Conservation (phyloP, 2,888 invertebrate genomes). For the Shargacucullia verbasci region DNA sequence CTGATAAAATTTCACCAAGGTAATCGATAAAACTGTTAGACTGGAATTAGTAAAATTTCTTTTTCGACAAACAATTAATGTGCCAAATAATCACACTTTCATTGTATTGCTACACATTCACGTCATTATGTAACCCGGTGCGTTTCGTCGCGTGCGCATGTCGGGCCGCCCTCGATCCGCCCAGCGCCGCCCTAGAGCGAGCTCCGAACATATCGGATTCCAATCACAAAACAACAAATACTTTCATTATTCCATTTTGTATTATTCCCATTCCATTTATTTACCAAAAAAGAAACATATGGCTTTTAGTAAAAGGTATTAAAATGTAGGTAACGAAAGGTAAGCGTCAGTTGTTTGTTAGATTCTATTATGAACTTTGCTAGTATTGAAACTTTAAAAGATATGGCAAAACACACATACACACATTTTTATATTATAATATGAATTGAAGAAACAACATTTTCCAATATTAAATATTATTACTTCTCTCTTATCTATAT, state of each 20-base stretch:
- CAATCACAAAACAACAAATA: slow-evolving; percentile 65
- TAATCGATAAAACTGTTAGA: no score
- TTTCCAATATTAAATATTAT: no score
- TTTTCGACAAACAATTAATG: no score
- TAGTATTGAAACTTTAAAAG: neutral
- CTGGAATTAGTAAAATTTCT: no score
- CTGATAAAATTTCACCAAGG: no score
- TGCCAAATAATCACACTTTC: slow-evolving; percentile 53
- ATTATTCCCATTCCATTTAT: slow-evolving; percentile 55
- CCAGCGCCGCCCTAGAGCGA: slow-evolving; percentile 64
- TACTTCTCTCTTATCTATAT: no score
- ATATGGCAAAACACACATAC: no score
- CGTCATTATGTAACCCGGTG: slow-evolving; percentile 26
- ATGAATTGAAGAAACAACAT: no score
- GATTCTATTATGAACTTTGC: neutral
- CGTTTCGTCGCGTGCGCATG: slow-evolving; percentile 77
- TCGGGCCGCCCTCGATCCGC: slow-evolving; percentile 74
- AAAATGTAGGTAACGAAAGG: slow-evolving; percentile 10
- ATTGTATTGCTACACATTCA: slow-evolving; percentile 51
- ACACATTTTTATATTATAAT: no score
- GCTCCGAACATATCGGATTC: slow-evolving; percentile 64
- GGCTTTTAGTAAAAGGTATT: slow-evolving; percentile 13
- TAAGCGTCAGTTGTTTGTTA: neutral
- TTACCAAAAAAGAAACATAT: slow-evolving; percentile 25
- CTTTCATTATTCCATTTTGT: slow-evolving; percentile 60